phyloP scores from a whole-genome alignment of 2,888 invertebrate genomes.

The Drosophila suboccidentalis region DNA sequence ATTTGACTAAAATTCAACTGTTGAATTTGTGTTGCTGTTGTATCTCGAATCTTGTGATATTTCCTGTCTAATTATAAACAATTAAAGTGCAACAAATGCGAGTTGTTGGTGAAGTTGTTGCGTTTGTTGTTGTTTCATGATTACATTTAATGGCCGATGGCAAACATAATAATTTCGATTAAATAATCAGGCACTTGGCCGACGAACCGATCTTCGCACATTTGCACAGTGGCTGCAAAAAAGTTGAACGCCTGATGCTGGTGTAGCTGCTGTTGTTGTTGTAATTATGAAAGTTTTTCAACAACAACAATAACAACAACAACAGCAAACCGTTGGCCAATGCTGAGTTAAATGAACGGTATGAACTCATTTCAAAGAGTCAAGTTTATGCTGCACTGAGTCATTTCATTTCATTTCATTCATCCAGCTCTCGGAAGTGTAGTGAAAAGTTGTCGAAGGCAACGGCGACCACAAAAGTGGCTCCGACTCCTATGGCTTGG shows the following conservation, averaged over 20 bases:
- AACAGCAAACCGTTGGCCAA: constrained; percentile 39
- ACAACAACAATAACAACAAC: constrained; percentile 18
- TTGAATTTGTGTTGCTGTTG: constrained; percentile 7
- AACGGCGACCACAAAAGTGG: constrained; percentile 69
- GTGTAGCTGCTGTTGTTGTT: constrained; percentile 39
- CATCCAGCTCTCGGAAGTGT: constrained; percentile 73
- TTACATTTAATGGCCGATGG: constrained; percentile 67
- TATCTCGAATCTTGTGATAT: constrained; percentile 38
- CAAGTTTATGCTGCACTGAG: constrained; percentile 71
- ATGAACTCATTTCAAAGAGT: constrained; percentile 77
- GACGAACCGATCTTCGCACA: constrained; percentile 62
- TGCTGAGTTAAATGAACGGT: constrained; percentile 59
- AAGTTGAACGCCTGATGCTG: constrained; percentile 54
- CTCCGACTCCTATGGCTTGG: constrained; percentile 36
- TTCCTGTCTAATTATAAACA: constrained; percentile 71
- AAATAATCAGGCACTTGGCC: constrained; percentile 66
- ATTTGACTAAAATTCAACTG: constrained; percentile 34
- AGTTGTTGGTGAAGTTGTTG: constrained; percentile 22
- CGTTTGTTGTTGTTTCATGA: constrained; percentile 57
- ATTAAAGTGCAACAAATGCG: constrained; percentile 58
- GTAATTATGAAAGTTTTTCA: constrained; percentile 76
- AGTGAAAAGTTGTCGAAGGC: constrained; percentile 66
- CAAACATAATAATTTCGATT: constrained; percentile 78
- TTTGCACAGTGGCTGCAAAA: constrained; percentile 64
- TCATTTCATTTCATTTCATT: constrained; percentile 61